Evolutionary conservation across 2,113 vertebrate species (phyloP).

Genomic region (zebrafish (Danio rerio)): GRCz12tu NC_133191.1:24648001-24648500

Average conservation of each 20-base stretch:
- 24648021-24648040: neutral
- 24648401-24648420: conserved; percentile 18
- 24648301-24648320: conserved; percentile 7
- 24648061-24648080: conserved; percentile 93
- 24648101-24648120: conserved; percentile 95
- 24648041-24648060: neutral
- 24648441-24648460: neutral
- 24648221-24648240: conserved; percentile 93
- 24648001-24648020: no score
- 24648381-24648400: neutral
- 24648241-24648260: conserved; percentile 88
- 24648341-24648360: neutral
- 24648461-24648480: neutral
- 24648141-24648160: conserved; percentile 92
- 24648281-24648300: conserved; percentile 90
- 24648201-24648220: conserved; percentile 88
- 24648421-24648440: neutral
- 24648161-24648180: conserved; percentile 93
- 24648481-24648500: conserved; percentile 27
- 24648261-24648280: conserved; percentile 91
- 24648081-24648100: conserved; percentile 94
- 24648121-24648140: conserved; percentile 84
- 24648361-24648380: neutral
- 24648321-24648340: conserved; percentile 15
- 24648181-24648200: conserved; percentile 82